phyloP scores from a whole-genome alignment of 2,888 invertebrate genomes.

The Melangyna quadrimaculata region DNA sequence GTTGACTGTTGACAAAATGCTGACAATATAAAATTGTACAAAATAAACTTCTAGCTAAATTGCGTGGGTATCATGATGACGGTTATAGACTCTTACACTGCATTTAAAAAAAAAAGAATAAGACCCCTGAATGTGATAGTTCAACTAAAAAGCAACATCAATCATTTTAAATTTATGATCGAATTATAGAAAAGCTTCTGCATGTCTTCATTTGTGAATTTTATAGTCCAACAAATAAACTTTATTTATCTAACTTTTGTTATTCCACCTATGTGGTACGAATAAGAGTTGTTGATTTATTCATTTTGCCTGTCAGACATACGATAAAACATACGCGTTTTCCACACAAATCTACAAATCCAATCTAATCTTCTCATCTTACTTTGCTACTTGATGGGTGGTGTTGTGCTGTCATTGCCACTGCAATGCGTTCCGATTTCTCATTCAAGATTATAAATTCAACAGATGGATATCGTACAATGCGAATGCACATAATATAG shows the following conservation, averaged over 20 bases:
- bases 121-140: neutral
- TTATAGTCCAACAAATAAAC: neutral
- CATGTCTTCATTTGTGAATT: neutral
- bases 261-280: neutral
- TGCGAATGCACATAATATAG: neutral
- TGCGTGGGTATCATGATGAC: neutral
- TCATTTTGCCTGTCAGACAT: neutral
- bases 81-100: neutral
- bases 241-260: neutral
- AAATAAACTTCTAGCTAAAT: neutral
- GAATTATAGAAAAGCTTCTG: neutral
- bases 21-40: neutral
- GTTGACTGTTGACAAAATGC: neutral
- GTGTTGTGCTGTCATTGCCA: neutral
- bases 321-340: neutral
- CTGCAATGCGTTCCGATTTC: neutral
- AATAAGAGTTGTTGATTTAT: neutral
- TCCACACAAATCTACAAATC: neutral
- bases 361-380: neutral
- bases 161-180: constrained; percentile 5
- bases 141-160: neutral
- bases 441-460: neutral
- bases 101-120: neutral
- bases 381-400: neutral
- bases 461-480: neutral